Evolutionary conservation across 1,140 invertebrate genomes (phyloP), one percentile per base, ranked within the genome.

Genomic region (Yoshiicerus persimilis): DNA sequence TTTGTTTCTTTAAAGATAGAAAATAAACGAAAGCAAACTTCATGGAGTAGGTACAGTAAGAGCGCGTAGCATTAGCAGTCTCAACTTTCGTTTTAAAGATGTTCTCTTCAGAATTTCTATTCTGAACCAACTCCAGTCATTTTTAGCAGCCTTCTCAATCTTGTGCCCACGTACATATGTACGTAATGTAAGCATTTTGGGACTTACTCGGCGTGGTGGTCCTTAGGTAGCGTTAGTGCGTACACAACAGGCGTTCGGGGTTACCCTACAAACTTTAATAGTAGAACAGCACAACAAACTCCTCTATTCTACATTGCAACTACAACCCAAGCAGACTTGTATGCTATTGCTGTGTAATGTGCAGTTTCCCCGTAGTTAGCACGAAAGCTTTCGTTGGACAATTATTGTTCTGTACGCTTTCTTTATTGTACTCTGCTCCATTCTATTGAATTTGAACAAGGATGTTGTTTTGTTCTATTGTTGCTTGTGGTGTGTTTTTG

Each of bases 381-480:
- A 34, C n/a, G 32, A 38, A 80, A n/a, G 32, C 75, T n/a, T 80
- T 80, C 75, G 10, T 70, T 30, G 4, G 25, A 16, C 25, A 30
- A 70, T 70, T 70, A 70, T 70, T 70, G 66, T 70, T 30, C 66
- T 30, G 4, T 16, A 30, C 25, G 16, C 66, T 70, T 70, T 70
- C 66, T 70, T 70, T 70, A 70, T 70, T 70, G 75, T 38, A 6
- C 27, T 70, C 32, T 36, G 20, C 13, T 80, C 34, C 75, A 80
- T 38, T 80, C 30, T 80, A 80, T 80, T 80, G 75, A 80, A 80
- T 80, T 80, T 80, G 2, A 80, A 32, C 75, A n/a, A 80, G 75
- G n/a, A 80, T 80, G 34, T 38, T 38, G 75, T 80, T 80, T 80
- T 34, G 20, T 36, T 80, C 75, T 34, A 34, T 80, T 80, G 32